Evolutionary conservation across 2,797 vertebrate genomes (phyloP).

Genomic region (Pangasius krempfi): DNA sequence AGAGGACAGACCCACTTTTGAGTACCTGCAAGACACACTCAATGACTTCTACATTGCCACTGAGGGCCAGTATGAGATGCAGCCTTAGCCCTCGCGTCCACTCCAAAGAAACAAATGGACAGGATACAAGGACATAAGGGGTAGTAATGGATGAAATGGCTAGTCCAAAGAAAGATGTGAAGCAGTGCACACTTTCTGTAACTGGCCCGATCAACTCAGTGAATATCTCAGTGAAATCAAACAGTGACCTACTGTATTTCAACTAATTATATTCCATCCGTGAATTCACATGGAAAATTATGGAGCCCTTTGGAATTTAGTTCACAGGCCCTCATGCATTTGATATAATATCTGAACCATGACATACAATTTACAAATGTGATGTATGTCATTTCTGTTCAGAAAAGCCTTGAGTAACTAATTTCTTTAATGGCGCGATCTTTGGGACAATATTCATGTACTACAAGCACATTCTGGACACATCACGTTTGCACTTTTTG

Average conservation of each 20-base stretch:
- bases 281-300: background rate
- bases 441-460: background rate
- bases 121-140: background rate
- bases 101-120: background rate
- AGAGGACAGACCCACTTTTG: conserved; percentile 78
- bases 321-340: background rate
- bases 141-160: background rate
- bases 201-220: background rate
- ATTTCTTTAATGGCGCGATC: background rate
- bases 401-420: background rate
- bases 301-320: background rate
- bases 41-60: conserved; percentile 82
- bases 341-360: background rate
- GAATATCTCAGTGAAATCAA: background rate
- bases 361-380: background rate
- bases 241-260: background rate
- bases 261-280: background rate
- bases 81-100: conserved; percentile 65
- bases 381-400: background rate
- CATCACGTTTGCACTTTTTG: background rate
- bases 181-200: background rate
- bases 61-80: conserved; percentile 81
- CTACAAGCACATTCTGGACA: background rate
- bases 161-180: background rate
- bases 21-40: conserved; percentile 76